phyloP scores from a whole-genome alignment of 2,113 vertebrate genomes.

The Eonycteris spelaea region DNA sequence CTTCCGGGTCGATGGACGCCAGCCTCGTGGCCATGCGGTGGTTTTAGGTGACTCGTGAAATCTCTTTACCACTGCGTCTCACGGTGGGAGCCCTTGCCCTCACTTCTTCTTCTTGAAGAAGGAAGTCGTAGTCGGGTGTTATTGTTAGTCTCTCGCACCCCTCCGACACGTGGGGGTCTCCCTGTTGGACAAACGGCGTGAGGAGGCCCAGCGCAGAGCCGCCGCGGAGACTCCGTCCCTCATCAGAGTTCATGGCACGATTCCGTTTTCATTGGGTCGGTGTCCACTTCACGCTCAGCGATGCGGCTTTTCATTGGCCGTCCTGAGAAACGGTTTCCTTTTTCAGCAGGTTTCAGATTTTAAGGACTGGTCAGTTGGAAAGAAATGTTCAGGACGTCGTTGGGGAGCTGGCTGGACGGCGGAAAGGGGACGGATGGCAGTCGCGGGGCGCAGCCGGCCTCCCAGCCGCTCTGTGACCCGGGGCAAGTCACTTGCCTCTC shows the following conservation, averaged over 20 bases:
- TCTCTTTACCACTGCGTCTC: background rate
- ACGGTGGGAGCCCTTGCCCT: background rate
- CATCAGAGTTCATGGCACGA: background rate
- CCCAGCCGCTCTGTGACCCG: background rate
- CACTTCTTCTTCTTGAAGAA: background rate
- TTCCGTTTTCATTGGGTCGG: background rate
- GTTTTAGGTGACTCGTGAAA: background rate
- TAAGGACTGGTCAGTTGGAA: background rate
- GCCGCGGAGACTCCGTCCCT: background rate
- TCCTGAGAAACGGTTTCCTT: background rate
- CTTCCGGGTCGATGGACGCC: background rate
- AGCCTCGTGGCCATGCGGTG: background rate
- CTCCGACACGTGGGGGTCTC: background rate
- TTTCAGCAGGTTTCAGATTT: background rate
- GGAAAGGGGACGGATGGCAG: too few species aligned
- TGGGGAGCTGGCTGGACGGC: accelerated
- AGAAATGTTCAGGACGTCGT: background rate
- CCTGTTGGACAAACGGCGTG: background rate
- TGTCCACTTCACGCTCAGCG: background rate
- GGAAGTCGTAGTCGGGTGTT: background rate
- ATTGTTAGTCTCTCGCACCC: background rate
- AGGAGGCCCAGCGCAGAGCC: background rate
- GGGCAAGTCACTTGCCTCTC: background rate
- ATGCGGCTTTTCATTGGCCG: background rate
- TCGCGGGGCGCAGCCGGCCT: background rate